Base-by-base conservation (phyloP, 2,888 invertebrate species). In the Glyphotaelius pellucidus region DNA sequence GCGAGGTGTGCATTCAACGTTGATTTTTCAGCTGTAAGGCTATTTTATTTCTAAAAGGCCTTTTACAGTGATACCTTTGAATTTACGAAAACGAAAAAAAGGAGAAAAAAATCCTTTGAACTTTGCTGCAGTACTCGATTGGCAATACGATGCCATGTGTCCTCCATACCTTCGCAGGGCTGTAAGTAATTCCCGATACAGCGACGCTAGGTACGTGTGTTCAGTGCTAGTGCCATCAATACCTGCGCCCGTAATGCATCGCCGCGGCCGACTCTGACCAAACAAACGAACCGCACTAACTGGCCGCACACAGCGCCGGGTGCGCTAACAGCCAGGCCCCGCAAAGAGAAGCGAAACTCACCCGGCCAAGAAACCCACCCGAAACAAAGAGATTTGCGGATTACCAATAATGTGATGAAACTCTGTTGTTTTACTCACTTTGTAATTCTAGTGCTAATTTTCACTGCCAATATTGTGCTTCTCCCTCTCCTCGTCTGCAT, bases 231-330 rank as follows among this genome's bases (percentile, higher is more conserved):
- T 67, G 9, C 67, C 25, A 67, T n/a, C 67, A 67, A 67, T 67
- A 67, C 52, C 52, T 52, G 14, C 52, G n/a, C 67, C 67, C 32
- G 42, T n/a, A 35, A 85, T 85, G 38, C 81, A 81, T 81, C 85
- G 85, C 85, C 42, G 42, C 42, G 42, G 42, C 42, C 85, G 38
- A 9, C 31, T 38, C 85, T 35, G 85, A 35, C 85, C 85, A 38
- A 85, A 85, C 42, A 85, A 81, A 85, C 38, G 85, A 38, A 85
- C 85, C 81, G 32, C 81, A 81, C 81, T 81, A 81, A 81, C 81
- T 12, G 81, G 31, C 31, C 32, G 81, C 31, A 32, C 32, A 81
- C 52, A 47, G 47, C 47, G 19, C 19, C 19, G 31, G 80, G n/a
- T 9, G n/a, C 84, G 38, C 42, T 38, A 7, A 38, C 42, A 25